Evolutionary conservation across 1,140 invertebrate genomes (phyloP), one percentile per base, ranked within the genome.

Genomic region (Rhagoletis zephyria): DNA sequence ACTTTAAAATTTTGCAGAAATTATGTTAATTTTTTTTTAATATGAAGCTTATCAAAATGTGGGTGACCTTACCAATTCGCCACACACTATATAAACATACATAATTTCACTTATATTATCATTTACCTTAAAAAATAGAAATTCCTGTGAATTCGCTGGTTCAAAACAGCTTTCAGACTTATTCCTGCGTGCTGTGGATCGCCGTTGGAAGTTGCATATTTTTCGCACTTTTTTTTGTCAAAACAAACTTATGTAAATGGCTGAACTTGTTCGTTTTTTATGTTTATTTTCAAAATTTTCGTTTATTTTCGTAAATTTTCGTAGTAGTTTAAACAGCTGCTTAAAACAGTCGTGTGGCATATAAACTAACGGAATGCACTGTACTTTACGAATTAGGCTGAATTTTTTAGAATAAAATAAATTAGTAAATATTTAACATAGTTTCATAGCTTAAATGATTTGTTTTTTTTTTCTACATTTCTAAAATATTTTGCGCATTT

Each of bases 311-410:
- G 51, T 56, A 56, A 56, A 74, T 59, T 16, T 81, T 81, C 74
- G 74, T 56, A 81, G 74, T 81, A 81, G 74, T 81, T 81, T 30
- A 81, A 81, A 81, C 74, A 81, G 74, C 56, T 81, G 74, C 74
- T 56, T 2, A 30, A 81, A 56, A 51, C 74, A 56, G 74, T 56
- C 48, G 74, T 59, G 48, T 9, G 48, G 16, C 16, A 6, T 51
- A 81, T 16, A n/a, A 81, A 51, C 74, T 51, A 81, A 81, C 5
- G 7, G 5, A 16, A 81, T 59, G 7, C 45, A 81, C 16, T 56
- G 14, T 14, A 4, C 61, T 63, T 7, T 14, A 63, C 7, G 16
- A n/a, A 7, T 30, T 30, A 30, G 7, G 4, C 51, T 56, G 48
- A 81, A 56, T 56, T 56, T 56, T 56, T 56, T 56, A 7, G 5